Conservation (phyloP, 1,140 invertebrate species). For the Drosophila funebris region DNA sequence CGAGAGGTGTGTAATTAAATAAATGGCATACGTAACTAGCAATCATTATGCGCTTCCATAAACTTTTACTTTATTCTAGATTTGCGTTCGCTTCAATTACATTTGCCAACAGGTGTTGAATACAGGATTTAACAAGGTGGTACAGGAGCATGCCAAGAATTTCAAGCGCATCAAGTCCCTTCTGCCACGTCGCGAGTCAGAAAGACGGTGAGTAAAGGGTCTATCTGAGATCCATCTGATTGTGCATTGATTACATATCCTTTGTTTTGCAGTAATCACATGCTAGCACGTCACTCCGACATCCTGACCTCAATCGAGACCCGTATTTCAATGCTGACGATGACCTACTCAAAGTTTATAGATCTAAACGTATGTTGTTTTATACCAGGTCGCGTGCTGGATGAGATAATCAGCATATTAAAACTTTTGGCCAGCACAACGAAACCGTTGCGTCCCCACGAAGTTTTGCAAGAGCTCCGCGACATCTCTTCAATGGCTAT, state of each 20-base stretch:
- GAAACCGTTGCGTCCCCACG: constrained; percentile 90
- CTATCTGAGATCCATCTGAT: constrained; percentile 11
- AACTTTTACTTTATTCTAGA: constrained; percentile 83
- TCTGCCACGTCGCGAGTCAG: constrained; percentile 94
- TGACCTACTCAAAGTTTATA: constrained; percentile 93
- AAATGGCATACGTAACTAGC: constrained; percentile 7
- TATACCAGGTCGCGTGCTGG: constrained; percentile 96
- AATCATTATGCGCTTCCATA: constrained; percentile 24
- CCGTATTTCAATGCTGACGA: constrained; percentile 94
- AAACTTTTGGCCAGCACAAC: constrained; percentile 87
- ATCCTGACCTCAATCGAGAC: constrained; percentile 96
- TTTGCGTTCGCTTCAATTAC: constrained; percentile 91
- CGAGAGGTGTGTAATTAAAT: constrained; percentile 88
- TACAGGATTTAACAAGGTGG: constrained; percentile 91
- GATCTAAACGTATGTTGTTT: constrained; percentile 90
- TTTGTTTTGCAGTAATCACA: constrained; percentile 86
- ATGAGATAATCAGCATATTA: constrained; percentile 92
- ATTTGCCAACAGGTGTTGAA: constrained; percentile 91
- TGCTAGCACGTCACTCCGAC: constrained; percentile 92
- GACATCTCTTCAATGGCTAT: constrained; percentile 98
- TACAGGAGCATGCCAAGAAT: constrained; percentile 90
- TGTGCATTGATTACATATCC: background rate
- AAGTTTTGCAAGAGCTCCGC: constrained; percentile 93
- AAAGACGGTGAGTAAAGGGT: constrained; percentile 87
- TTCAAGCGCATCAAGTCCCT: constrained; percentile 91